Evolutionary conservation across 2,888 invertebrate species (phyloP).

Genomic region (Tetragonula carbonaria): DNA sequence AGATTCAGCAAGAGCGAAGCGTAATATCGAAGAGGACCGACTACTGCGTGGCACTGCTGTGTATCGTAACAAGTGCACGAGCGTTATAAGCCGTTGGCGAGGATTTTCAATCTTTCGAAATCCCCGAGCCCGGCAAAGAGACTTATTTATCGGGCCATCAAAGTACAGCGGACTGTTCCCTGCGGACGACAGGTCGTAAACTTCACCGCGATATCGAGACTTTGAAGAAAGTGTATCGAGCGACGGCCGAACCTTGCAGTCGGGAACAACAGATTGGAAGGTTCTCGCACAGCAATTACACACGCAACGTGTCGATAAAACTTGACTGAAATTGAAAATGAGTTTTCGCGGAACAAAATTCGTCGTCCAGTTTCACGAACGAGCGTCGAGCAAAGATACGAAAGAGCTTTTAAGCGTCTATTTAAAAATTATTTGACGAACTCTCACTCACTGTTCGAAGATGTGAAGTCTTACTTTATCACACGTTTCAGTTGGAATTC

Average conservation of each 20-base stretch:
- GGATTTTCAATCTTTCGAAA: not conserved
- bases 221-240: too few species aligned
- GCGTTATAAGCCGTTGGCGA: not conserved
- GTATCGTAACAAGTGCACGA: not conserved
- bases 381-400: too few species aligned
- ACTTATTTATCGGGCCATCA: slow-evolving; percentile 3
- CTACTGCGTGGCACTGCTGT: not conserved
- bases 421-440: rapidly evolving
- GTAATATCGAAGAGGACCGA: not conserved
- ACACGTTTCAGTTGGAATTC: slow-evolving; percentile 1
- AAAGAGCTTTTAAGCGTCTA: too few species aligned
- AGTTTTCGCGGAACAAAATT: too few species aligned
- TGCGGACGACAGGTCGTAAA: not conserved
- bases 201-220: not conserved
- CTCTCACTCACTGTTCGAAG: not conserved
- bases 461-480: not conserved
- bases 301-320: too few species aligned
- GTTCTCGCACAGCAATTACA: not conserved
- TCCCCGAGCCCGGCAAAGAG: not conserved
- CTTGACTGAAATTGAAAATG: too few species aligned
- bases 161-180: not conserved
- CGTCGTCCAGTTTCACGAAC: too few species aligned
- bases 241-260: too few species aligned
- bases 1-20: too few species aligned
- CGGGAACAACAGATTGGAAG: not conserved